These are phyloP conservation scores for Mormyrus proboscirostris DNA, from an alignment of 2,797 vertebrate species.

Conservation along the genomic window DNA sequence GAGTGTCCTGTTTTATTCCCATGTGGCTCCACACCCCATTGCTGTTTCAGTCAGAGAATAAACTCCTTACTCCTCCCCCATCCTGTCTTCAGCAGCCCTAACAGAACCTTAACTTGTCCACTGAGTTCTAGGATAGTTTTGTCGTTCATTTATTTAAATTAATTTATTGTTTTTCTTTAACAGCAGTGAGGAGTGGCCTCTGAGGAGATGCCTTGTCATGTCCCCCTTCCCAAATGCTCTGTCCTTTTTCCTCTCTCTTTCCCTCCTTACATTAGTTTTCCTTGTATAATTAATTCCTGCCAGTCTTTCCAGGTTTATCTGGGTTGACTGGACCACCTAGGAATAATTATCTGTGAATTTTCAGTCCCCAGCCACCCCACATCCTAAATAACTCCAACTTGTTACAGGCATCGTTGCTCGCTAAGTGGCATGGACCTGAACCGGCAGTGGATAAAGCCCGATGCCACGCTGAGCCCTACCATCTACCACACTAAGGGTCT, in stretches of 20 bases:
- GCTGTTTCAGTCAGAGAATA: background rate
- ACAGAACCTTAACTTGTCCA: background rate
- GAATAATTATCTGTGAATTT: background rate
- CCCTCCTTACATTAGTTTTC: background rate
- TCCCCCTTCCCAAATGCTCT: background rate
- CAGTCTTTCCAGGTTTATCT: background rate
- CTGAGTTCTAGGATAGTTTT: background rate
- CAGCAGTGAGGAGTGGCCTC: background rate
- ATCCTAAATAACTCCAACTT: background rate
- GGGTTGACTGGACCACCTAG: background rate
- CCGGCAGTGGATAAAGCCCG: conserved; percentile 77
- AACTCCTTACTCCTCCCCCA: background rate
- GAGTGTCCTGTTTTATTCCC: background rate
- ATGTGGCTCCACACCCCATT: background rate
- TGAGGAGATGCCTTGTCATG: background rate
- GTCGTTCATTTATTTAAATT: background rate
- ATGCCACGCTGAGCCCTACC: conserved; percentile 69
- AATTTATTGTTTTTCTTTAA: background rate
- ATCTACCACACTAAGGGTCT: conserved; percentile 86
- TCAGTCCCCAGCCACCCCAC: background rate
- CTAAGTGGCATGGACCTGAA: conserved; percentile 82
- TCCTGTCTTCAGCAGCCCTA: background rate
- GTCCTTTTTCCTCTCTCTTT: background rate
- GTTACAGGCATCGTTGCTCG: conserved; percentile 71
- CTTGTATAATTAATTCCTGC: background rate